Base-by-base conservation (phyloP, 1,140 invertebrate species). In the Triops cancriformis region DNA sequence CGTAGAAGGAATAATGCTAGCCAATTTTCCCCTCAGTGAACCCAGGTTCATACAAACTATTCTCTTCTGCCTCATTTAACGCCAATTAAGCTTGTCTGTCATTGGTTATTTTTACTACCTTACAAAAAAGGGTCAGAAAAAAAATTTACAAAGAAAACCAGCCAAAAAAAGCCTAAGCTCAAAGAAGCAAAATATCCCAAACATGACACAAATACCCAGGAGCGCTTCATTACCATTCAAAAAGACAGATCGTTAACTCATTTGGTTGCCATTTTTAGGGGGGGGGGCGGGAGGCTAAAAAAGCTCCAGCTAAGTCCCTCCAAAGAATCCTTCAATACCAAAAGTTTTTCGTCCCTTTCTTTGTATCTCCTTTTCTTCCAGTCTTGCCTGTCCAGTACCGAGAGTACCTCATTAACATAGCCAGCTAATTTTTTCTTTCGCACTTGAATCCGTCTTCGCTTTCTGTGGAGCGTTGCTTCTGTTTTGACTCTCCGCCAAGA, bases 401-500 rank as follows among this genome's bases (percentile, higher is more conserved):
- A 64, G 51, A 23, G 51, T 3, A 64, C 51, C 51, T 23, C 9
- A 23, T 64, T 23, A 64, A 64, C 51, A 64, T 64, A 64, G 51
- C 51, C 23, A 64, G 23, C 23, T 9, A n/a, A 12, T 64, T 64
- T 23, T 64, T 64, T 64, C 51, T 64, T 23, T 64, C 51, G 18
- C 51, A 64, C 51, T 64, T 23, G 23, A 64, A 23, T 64, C 14
- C n/a, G 14, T n/a, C 51, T 23, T n/a, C 51, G 23, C 51, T 23
- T 64, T 64, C 51, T 64, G 51, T 23, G 51, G 31, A 37, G 31
- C 31, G 31, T 7, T 64, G 51, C 51, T 64, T 64, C 51, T 64
- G 51, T 64, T 74, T 74, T 41, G 27, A 74, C 27, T 74, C 31
- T 74, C 73, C n/a, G 31, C 73, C 27, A 74, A 28, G 1, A 74